Evolutionary conservation across 1,140 invertebrate species (phyloP), one percentile per base, ranked within the genome.

Genomic region (Danaus melanippus): DNA sequence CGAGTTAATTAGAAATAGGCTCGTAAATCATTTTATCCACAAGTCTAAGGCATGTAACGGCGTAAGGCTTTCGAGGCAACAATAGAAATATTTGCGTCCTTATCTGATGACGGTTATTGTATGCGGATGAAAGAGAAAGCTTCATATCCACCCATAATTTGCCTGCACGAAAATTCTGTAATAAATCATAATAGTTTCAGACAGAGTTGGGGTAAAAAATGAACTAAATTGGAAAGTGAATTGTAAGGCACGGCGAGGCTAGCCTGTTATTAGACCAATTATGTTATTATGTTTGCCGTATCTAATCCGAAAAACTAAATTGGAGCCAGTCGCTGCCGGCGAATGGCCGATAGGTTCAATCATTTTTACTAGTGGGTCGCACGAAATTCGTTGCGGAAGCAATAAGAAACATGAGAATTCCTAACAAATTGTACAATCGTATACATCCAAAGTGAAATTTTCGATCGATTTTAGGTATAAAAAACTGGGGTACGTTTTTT

Each of bases 161-260:
- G 79, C 75, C 74, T 84, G 83, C 79, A 84, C 81, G 84, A 84
- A 86, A 84, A 86, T 84, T 84, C 72, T 74, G 76, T 84, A 81
- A 84, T 86, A 86, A 86, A 86, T 86, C 81, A 86, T 84, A 82
- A 85, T 86, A 86, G 84, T 86, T 85, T 82, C 83, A 85, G 81
- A 83, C 80, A 81, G 79, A 77, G 64, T 66, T 67, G 63, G 79
- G 74, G 71, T 82, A 83, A 86, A 86, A 86, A 84, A 81, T 79
- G 76, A 79, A 86, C 84, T 74, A 82, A 86, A 84, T 86, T 86
- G 81, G 81, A 86, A 86, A 86, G 84, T 86, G 81, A 84, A 84
- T 86, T 86, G 79, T 86, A 84, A 83, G 84, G 84, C 74, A 83
- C 80, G 76, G 75, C 76, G 71, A 69, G 79, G 69, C 70, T 73